A percentile compares a stretch with the other conserved stretches of the same genome.
Conservation (phyloP, 2,888 invertebrate genomes). For the Leptothorax acervorum region DNA sequence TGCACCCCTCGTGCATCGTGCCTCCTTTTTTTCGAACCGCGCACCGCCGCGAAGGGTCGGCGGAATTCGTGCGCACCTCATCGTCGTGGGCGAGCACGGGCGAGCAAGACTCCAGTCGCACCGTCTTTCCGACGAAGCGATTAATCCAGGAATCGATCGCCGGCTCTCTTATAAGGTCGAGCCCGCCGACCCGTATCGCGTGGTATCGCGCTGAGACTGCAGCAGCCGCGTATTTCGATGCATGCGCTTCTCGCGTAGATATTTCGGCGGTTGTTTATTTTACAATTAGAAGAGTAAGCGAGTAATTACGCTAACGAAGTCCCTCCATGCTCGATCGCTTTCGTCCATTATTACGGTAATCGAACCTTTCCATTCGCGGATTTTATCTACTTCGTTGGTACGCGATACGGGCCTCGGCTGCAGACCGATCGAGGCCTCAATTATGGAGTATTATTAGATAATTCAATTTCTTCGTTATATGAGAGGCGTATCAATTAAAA, state of each 20-base stretch:
- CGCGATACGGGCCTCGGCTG: neutral
- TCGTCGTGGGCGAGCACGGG: constrained; percentile 27
- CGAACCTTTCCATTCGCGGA: constrained; percentile 4
- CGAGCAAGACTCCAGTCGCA: constrained; percentile 61
- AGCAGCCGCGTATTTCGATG: neutral
- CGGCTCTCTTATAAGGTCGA: neutral
- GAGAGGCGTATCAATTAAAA: neutral
- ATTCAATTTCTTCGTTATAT: constrained; percentile 6
- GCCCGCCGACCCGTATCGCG: neutral
- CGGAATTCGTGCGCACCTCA: constrained; percentile 55
- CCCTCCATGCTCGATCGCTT: constrained; percentile 8
- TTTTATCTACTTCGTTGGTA: constrained; percentile 12
- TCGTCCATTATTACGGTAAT: constrained; percentile 50
- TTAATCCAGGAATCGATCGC: constrained; percentile 71
- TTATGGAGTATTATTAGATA: neutral
- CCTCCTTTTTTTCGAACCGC: neutral
- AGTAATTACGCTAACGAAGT: constrained; percentile 39
- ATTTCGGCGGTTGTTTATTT: constrained; percentile 6
- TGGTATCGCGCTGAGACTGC: neutral
- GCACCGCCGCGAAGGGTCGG: neutral
- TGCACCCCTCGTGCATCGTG: neutral
- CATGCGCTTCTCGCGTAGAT: neutral
- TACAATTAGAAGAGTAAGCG: neutral
- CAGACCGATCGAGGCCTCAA: constrained; percentile 29
- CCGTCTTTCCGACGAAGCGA: constrained; percentile 61